phyloP scores from a whole-genome alignment of 2,113 vertebrate genomes.

The Stegostoma tigrinum region DNA sequence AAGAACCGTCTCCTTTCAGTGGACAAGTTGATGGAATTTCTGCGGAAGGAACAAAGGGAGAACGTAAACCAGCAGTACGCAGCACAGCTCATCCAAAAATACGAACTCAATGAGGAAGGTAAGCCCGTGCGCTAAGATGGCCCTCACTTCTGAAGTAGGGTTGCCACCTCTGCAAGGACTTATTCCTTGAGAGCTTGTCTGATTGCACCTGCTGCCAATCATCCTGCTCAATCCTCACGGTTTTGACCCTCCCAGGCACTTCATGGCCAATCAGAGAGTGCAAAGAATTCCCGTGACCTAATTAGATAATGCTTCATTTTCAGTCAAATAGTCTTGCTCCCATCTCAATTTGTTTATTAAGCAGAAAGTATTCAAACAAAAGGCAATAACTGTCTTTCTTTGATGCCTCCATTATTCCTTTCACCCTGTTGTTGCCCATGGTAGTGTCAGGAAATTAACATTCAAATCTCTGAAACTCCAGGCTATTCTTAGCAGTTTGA shows the following conservation, averaged over 20 bases:
- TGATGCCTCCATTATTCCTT: too few relatives aligned
- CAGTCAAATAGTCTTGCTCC: background rate
- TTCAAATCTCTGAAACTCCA: background rate
- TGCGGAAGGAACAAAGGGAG: constrained; percentile 68
- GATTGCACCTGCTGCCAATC: background rate
- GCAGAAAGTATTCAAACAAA: background rate
- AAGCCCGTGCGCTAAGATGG: constrained; percentile 40
- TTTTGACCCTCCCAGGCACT: background rate
- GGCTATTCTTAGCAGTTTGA: background rate
- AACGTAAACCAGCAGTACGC: constrained; percentile 54
- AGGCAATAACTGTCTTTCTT: background rate
- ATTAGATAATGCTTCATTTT: background rate
- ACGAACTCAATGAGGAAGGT: constrained; percentile 74
- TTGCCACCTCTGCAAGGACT: background rate
- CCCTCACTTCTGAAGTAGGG: background rate
- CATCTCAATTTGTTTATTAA: background rate
- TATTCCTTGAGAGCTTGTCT: background rate
- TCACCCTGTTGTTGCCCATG: background rate
- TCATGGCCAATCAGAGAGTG: background rate
- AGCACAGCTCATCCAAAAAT: constrained; percentile 71
- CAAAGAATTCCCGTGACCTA: background rate
- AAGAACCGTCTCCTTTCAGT: constrained; percentile 61
- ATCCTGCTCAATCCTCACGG: background rate
- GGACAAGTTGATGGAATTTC: constrained; percentile 64
- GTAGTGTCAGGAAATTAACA: background rate